phyloP scores from a whole-genome alignment of 2,113 vertebrate species.

The Crotalus viridis region DNA sequence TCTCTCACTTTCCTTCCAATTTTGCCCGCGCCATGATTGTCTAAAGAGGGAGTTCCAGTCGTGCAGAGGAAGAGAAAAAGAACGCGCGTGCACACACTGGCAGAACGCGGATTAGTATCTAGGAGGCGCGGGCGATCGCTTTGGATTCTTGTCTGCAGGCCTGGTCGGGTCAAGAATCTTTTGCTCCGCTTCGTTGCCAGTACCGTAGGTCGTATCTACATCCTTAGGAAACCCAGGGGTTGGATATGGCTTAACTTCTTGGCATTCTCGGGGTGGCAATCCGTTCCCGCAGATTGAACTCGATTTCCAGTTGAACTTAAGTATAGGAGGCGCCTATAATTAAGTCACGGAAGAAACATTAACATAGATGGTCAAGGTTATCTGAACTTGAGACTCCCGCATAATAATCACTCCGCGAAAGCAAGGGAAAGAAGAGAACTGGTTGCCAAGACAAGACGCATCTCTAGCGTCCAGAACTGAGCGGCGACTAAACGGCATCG shows the following conservation, averaged over 20 bases:
- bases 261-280: constrained; percentile 45
- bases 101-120: constrained; percentile 31
- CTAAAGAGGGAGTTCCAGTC: constrained; percentile 63
- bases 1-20: constrained; percentile 15
- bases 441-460: background rate
- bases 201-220: background rate
- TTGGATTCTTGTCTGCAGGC: constrained; percentile 27
- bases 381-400: background rate
- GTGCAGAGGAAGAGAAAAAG: constrained; percentile 21
- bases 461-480: background rate
- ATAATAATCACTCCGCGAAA: background rate
- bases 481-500: too few species aligned
- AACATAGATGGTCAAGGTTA: background rate
- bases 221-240: background rate
- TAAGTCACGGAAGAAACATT: background rate
- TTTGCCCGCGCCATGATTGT: constrained; percentile 50
- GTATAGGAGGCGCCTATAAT: constrained; percentile 9
- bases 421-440: background rate
- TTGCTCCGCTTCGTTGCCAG: constrained; percentile 47
- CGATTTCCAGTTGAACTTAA: constrained; percentile 59
- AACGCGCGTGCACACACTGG: too few species aligned
- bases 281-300: constrained; percentile 44
- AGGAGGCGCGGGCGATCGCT: constrained; percentile 49
- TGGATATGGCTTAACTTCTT: constrained; percentile 57
- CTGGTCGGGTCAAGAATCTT: constrained; percentile 58